These are phyloP conservation scores for Harpagoxenus sublaevis DNA, from an alignment of 2,888 invertebrate species.

Conservation along the genomic window DNA sequence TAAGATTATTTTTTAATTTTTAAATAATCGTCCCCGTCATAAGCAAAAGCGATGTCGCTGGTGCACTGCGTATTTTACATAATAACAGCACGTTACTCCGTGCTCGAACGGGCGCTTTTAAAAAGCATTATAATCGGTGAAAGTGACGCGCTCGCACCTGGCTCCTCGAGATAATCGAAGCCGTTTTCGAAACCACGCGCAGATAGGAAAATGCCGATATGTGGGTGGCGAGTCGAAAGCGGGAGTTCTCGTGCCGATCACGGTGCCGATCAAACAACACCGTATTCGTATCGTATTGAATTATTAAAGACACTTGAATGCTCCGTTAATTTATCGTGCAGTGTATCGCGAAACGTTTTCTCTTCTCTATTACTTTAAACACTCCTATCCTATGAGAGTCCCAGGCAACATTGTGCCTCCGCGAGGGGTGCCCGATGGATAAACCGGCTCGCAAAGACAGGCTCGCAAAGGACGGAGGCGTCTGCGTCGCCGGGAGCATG, in stretches of 20 bases:
- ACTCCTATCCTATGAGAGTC: neutral
- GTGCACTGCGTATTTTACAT: conserved; percentile 8
- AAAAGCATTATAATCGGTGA: conserved; percentile 47
- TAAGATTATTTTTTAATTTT: too few relatives aligned
- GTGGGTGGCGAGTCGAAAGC: conserved; percentile 71
- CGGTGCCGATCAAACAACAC: neutral
- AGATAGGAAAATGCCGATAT: conserved; percentile 54
- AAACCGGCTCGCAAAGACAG: conserved; percentile 36
- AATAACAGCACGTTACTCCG: neutral
- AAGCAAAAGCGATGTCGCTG: neutral
- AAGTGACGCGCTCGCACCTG: conserved; percentile 27
- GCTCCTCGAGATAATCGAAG: conserved; percentile 24
- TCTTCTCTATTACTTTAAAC: neutral
- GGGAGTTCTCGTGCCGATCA: conserved; percentile 24
- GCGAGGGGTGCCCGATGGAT: neutral
- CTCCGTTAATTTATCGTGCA: neutral
- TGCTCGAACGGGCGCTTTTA: conserved; percentile 5
- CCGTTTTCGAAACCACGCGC: conserved; percentile 56
- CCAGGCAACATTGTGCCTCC: neutral
- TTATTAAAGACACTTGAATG: neutral
- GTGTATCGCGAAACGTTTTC: neutral
- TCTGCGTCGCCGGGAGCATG: conserved; percentile 46
- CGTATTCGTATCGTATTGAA: neutral
- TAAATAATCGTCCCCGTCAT: neutral
- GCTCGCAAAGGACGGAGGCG: conserved; percentile 62